A percentile compares a stretch with the other conserved stretches of the same genome.
Evolutionary conservation across 2,797 vertebrate species (phyloP).

Genomic region (Dicrostonyx torquatus): DNA sequence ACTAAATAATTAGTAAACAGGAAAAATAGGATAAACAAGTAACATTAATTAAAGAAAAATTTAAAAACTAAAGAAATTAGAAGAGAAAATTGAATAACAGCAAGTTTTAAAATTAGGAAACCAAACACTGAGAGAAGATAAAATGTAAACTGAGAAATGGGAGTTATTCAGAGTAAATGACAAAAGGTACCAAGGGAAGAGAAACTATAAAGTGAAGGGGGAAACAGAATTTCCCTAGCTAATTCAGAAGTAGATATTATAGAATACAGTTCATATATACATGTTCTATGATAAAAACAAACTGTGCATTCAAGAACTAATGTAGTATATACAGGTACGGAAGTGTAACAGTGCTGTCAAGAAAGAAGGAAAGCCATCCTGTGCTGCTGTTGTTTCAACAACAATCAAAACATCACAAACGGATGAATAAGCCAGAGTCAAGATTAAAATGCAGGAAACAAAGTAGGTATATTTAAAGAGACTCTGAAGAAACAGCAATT

Average conservation of each 20-base stretch:
- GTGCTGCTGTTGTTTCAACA: neutral
- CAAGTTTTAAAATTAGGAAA: constrained; percentile 55
- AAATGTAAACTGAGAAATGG: constrained; percentile 19
- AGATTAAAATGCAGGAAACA: constrained; percentile 57
- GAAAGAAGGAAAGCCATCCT: neutral
- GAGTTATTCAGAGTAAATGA: neutral
- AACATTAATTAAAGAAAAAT: constrained; percentile 46
- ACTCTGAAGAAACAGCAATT: constrained; percentile 35
- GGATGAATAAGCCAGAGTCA: neutral
- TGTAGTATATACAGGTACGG: neutral
- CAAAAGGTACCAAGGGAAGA: neutral
- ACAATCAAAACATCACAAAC: neutral
- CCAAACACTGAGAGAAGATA: constrained; percentile 22
- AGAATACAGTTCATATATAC: neutral
- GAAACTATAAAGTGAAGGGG: neutral
- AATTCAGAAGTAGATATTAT: neutral
- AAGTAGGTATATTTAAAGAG: constrained; percentile 13
- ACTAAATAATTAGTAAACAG: constrained; percentile 36
- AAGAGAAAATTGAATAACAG: constrained; percentile 38
- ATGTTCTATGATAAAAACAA: constrained; percentile 40
- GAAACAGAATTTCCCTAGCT: constrained; percentile 27
- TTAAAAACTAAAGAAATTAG: constrained; percentile 63
- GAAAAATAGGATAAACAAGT: constrained; percentile 51
- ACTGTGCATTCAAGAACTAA: constrained; percentile 23
- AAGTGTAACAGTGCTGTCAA: neutral